A percentile compares a stretch with the other conserved stretches of the same genome.
phyloP scores from a whole-genome alignment of 2,888 invertebrate species.

The Molorchus minor region DNA sequence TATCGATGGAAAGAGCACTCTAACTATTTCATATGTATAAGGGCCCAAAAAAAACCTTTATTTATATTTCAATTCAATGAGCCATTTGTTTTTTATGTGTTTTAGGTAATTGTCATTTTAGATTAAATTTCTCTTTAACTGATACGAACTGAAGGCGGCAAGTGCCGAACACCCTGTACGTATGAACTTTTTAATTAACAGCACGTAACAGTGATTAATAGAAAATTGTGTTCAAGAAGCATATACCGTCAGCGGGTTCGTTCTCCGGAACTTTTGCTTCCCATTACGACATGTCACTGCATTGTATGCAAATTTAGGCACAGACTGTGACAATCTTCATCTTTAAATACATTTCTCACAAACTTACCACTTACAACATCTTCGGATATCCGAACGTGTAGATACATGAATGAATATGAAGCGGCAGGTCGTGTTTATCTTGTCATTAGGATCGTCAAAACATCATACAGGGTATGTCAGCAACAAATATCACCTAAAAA shows the following conservation, averaged over 20 bases:
- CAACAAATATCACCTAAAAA: too few species aligned
- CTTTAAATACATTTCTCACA: conserved; percentile 45
- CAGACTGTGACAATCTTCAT: conserved; percentile 63
- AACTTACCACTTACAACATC: conserved; percentile 39
- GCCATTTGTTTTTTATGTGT: too few species aligned
- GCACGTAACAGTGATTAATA: conserved; percentile 63
- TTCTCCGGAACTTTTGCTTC: conserved; percentile 60
- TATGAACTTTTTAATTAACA: conserved; percentile 63
- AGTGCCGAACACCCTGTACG: too few species aligned
- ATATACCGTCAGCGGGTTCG: conserved; percentile 56
- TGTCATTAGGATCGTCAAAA: too few species aligned
- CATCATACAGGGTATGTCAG: too few species aligned
- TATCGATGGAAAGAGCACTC: too few species aligned
- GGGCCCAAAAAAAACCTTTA: too few species aligned
- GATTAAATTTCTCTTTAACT: too few species aligned
- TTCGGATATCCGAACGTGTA: conserved; percentile 11
- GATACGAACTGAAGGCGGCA: too few species aligned
- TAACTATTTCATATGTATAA: too few species aligned
- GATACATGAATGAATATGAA: conserved; percentile 8
- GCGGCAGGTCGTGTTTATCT: neutral
- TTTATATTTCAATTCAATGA: too few species aligned
- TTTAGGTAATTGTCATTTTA: too few species aligned
- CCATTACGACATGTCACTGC: conserved; percentile 64
- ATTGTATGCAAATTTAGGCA: conserved; percentile 64
- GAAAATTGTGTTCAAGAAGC: conserved; percentile 61